A percentile compares a stretch with the other conserved stretches of the same genome.
Evolutionary conservation across 2,113 vertebrate genomes (phyloP).

Genomic region (Pseudonaja textilis): DNA sequence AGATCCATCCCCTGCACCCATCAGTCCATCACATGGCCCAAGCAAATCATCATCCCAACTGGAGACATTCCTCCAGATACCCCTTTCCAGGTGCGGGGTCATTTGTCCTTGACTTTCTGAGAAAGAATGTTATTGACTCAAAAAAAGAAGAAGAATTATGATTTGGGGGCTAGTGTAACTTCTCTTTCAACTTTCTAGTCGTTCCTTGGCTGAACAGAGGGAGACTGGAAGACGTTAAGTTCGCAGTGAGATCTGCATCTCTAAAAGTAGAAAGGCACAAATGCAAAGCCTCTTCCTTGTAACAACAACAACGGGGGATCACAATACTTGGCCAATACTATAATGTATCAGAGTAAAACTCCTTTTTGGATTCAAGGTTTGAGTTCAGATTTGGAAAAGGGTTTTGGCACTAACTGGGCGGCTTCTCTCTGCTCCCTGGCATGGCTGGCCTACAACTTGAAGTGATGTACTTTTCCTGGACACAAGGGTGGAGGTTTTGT

Average conservation of each 20-base stretch:
- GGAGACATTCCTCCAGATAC: no score
- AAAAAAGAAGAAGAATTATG: not conserved
- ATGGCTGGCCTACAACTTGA: conserved; percentile 39
- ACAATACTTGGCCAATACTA: not conserved
- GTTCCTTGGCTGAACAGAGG: not conserved
- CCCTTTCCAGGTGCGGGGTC: no score
- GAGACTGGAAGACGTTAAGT: not conserved
- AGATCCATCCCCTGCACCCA: no score
- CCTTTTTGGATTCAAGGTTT: not conserved
- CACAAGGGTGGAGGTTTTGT: conserved; percentile 25
- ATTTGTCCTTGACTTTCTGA: no score
- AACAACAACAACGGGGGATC: conserved; percentile 19
- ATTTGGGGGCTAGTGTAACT: no score
- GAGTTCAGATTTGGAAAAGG: not conserved
- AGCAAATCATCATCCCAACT: no score
- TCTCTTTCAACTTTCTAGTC: not conserved
- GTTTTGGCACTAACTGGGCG: not conserved
- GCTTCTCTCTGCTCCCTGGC: not conserved
- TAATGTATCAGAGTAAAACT: no score
- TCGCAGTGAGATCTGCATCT: not conserved
- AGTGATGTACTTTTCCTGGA: conserved; percentile 70
- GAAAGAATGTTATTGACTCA: no score
- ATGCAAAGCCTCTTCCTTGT: not conserved
- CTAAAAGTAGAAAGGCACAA: not conserved
- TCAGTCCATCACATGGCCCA: no score